Conservation (phyloP, 2,888 invertebrate species). For the Leptinotarsa peninsularis region DNA sequence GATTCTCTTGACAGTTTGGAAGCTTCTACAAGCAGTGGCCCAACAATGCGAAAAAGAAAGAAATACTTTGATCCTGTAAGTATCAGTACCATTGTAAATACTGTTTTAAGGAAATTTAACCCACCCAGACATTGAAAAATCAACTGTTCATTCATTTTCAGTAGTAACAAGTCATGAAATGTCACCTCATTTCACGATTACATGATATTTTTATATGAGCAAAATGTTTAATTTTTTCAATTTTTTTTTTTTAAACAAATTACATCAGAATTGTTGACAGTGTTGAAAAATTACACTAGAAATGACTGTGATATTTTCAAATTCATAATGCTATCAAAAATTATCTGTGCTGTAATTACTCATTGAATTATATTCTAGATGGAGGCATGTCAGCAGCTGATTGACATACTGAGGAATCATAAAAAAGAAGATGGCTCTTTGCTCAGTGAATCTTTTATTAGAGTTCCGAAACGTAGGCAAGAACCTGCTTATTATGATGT, state of each 20-base stretch:
- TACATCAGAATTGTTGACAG: too few species aligned
- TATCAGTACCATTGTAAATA: constrained; percentile 42
- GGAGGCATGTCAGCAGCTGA: constrained; percentile 90
- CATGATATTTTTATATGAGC: too few species aligned
- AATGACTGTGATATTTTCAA: too few species aligned
- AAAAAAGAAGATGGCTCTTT: constrained; percentile 93
- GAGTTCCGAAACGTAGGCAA: constrained; percentile 93
- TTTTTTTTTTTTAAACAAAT: too few species aligned
- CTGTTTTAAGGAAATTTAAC: too few species aligned
- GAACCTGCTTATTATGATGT: constrained; percentile 93
- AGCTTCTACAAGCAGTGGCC: constrained; percentile 69
- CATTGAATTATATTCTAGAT: constrained; percentile 67
- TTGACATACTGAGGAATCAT: constrained; percentile 89
- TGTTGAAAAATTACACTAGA: too few species aligned
- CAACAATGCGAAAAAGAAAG: constrained; percentile 71
- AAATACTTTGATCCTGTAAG: constrained; percentile 83
- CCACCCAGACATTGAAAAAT: too few species aligned
- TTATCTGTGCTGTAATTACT: not conserved
- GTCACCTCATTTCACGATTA: too few species aligned
- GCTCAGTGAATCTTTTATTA: constrained; percentile 93
- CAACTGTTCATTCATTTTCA: too few species aligned
- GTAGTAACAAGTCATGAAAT: too few species aligned
- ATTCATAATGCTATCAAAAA: too few species aligned
- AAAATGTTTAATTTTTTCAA: too few species aligned
- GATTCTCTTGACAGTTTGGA: constrained; percentile 78